Evolutionary conservation across 2,888 invertebrate genomes (phyloP).

Genomic region (Drosophila subsilvestris): DNA sequence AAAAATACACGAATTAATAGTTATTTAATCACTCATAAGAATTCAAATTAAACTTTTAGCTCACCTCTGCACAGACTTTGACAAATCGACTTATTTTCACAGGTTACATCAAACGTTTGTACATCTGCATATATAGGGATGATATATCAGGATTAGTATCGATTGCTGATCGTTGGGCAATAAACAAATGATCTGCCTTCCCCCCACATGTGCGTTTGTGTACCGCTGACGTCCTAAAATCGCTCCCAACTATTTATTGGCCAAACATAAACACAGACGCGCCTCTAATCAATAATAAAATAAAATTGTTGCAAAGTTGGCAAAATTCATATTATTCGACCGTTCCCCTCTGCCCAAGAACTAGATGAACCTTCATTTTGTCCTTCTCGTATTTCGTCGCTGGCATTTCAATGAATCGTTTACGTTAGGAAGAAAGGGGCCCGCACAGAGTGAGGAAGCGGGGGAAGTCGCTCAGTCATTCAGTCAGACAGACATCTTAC

Average conservation of each 20-base stretch:
- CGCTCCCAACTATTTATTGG: slow-evolving; percentile 42
- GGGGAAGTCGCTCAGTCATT: slow-evolving; percentile 3
- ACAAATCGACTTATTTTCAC: not conserved
- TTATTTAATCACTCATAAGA: not conserved
- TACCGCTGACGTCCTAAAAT: not conserved
- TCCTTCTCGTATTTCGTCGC: slow-evolving; percentile 41
- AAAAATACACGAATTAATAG: not conserved
- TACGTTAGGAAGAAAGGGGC: slow-evolving; percentile 17
- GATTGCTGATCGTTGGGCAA: not conserved
- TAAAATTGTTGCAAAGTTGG: slow-evolving; percentile 50
- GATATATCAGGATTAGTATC: not conserved
- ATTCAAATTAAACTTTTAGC: not conserved
- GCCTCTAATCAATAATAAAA: slow-evolving; percentile 55
- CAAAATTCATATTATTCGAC: slow-evolving; percentile 40
- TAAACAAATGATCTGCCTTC: not conserved
- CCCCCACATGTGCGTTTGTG: too few relatives aligned
- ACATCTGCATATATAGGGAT: not conserved
- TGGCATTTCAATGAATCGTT: slow-evolving; percentile 70
- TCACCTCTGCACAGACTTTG: not conserved
- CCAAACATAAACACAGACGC: slow-evolving; percentile 39
- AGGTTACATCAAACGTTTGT: not conserved
- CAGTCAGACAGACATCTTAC: slow-evolving; percentile 27
- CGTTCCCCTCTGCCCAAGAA: not conserved
- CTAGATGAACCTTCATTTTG: slow-evolving; percentile 41
- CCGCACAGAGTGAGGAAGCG: not conserved